Base-by-base conservation (phyloP, 2,888 invertebrate genomes). In the Nemurella pictetii region DNA sequence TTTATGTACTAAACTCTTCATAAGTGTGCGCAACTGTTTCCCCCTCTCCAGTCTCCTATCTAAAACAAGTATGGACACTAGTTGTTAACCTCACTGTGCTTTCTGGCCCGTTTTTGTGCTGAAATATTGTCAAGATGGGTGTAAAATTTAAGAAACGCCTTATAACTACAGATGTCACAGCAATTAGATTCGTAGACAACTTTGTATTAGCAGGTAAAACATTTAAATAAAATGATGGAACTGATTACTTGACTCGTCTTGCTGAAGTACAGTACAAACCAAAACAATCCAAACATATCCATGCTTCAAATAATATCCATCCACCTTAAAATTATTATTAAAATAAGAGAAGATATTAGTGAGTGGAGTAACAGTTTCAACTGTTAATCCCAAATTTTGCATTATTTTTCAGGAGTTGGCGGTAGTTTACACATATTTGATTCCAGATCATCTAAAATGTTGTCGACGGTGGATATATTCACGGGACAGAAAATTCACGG, bases 401-500 rank as follows among this genome's bases (percentile, higher is more conserved):
- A 27, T 83, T 83, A 3, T 30, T 30, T 90, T 90, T 83, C 88
- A 94, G 94, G 93, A n/a, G 91, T 93, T 87, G 94, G 93, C 15
- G 92, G 92, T 86, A 90, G 88, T 84, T 77, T 91, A 0, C 88
- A 90, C 87, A 84, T 92, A 78, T 92, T 90, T 86, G 86, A 89
- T 74, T 86, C 86, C 36, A 74, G 84, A n/a, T 86, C 87, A n/a
- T 86, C 86, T 9, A 85, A 87, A 29, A 86, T 89, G 72, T 82
- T 89, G 27, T 84, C 87, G 78, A 87, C 87, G 86, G 85, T 88
- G 73, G 86, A 89, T 86, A 88, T 91, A 80, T 90, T 91, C 88
- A 88, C 91, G 9, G 92, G 92, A 0, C 92, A 93, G 88, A 93
- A 93, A 89, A 92, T 94, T 86, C 92, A 93, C 89, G 93, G 93